Base-by-base conservation (phyloP, 2,797 vertebrate genomes). In the Cichlasoma orientale region DNA sequence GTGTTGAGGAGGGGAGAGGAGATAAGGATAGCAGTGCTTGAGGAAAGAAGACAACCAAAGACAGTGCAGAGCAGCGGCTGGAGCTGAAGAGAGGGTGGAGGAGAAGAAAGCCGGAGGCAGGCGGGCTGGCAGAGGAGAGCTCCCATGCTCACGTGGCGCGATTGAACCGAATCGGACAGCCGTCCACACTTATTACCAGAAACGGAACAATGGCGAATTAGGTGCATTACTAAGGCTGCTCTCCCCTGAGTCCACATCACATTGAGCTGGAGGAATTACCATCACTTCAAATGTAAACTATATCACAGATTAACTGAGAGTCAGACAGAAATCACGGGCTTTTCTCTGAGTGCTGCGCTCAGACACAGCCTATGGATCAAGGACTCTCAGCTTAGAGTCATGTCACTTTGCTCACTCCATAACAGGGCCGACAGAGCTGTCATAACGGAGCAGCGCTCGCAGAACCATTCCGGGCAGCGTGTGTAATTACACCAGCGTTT, bases 131-230 rank as follows among this genome's bases (percentile, higher is more conserved):
- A 80, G 83, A 88, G 88, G 78, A 89, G 82, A 86, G 88, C 86
- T 83, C 73, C 83, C 27, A 25, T 56, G 88, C 86, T 95, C 90
- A 93, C 86, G 83, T 90, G 92, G 89, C 76, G 56, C 87, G 83
- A 94, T 74, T 78, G 84, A 93, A 95, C 87, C 58, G 68, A 94
- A 94, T 90, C 92, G 53, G 94, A 95, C 94, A 95, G 93, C 92
- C 90, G 87, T 95, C 94, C 86, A 79, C 92, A 91, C 94, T 94
- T 94, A 93, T 95, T 95, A 95, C 90, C 90, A 91, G 80, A 89
- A 92, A 91, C 38, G 72, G 88, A 93, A 93, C 92, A 91, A 94
- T 90, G 81, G 91, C 56, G 82, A 94, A 95, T 95, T 92, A 95
- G 93, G 86, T 93, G 92, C 86, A 92, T 94, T 94, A 93, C 90